Conservation (phyloP, 2,797 vertebrate genomes). For the Mionectes olivaceus region DNA sequence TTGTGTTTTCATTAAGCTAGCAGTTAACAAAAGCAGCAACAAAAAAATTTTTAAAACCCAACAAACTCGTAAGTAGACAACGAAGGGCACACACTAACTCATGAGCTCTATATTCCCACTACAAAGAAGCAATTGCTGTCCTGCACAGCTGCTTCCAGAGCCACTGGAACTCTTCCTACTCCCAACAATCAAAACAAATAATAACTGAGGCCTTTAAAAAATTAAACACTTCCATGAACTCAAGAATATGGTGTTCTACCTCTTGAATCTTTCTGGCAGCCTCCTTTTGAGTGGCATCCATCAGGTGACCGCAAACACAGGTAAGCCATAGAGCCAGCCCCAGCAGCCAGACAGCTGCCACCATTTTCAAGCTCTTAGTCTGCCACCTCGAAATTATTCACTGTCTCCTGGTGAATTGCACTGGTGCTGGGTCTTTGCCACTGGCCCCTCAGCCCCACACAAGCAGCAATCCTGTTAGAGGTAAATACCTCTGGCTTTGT, state of each 20-base stretch:
- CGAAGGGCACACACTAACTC: not conserved
- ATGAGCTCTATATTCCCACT: not conserved
- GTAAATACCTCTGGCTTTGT: not conserved
- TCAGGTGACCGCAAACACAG: accelerated
- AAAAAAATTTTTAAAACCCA: no score
- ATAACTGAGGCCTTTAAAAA: not conserved
- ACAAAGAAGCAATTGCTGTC: accelerated
- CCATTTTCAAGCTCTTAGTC: not conserved
- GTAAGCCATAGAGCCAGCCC: not conserved
- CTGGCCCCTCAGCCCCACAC: not conserved
- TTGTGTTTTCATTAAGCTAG: not conserved
- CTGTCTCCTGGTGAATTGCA: not conserved
- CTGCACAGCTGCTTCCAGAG: not conserved
- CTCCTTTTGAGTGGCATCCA: not conserved
- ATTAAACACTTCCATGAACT: not conserved
- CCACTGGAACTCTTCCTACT: not conserved
- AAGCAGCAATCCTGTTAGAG: not conserved
- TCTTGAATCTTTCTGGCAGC: not conserved
- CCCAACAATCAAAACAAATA: not conserved
- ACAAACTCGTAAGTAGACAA: not conserved
- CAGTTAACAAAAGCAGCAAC: not conserved
- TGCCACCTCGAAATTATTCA: not conserved
- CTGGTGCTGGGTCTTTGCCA: accelerated
- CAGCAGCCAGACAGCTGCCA: not conserved
- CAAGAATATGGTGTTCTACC: not conserved